These are phyloP conservation scores for Menura novaehollandiae DNA, from an alignment of 2,113 vertebrate species.

Conservation along the genomic window DNA sequence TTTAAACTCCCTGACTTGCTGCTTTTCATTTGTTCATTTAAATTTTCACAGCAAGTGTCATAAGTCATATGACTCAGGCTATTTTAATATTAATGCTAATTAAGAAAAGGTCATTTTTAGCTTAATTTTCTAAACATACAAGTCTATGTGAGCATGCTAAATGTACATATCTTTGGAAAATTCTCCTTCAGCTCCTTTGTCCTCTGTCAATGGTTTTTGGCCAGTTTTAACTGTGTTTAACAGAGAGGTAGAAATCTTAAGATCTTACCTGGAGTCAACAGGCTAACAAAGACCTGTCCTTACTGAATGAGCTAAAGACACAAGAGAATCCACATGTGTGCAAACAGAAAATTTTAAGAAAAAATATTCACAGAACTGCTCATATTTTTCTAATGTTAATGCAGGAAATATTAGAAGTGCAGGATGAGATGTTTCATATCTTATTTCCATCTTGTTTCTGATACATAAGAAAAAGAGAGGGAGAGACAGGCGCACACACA, in stretches of 20 bases:
- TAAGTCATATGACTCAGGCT: neutral
- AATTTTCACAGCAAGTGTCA: neutral
- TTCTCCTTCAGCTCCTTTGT: neutral
- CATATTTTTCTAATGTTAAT: neutral
- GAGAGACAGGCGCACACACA: fast-evolving
- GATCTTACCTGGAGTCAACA: neutral
- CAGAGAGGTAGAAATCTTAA: neutral
- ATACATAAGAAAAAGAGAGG: neutral
- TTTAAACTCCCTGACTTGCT: neutral
- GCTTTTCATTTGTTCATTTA: neutral
- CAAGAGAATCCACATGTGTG: neutral
- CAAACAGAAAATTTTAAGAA: neutral
- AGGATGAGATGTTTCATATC: neutral
- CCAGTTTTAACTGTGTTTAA: neutral
- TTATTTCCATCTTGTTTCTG: neutral
- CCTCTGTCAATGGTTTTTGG: neutral
- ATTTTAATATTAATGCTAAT: neutral
- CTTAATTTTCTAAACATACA: neutral
- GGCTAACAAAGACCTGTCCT: neutral
- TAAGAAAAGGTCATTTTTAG: neutral
- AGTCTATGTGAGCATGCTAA: neutral
- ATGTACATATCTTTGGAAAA: neutral
- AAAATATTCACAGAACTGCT: neutral
- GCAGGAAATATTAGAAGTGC: neutral
- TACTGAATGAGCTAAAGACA: neutral